Evolutionary conservation across 2,113 vertebrate species (phyloP).

Genomic region (Laterallus jamaicensis): DNA sequence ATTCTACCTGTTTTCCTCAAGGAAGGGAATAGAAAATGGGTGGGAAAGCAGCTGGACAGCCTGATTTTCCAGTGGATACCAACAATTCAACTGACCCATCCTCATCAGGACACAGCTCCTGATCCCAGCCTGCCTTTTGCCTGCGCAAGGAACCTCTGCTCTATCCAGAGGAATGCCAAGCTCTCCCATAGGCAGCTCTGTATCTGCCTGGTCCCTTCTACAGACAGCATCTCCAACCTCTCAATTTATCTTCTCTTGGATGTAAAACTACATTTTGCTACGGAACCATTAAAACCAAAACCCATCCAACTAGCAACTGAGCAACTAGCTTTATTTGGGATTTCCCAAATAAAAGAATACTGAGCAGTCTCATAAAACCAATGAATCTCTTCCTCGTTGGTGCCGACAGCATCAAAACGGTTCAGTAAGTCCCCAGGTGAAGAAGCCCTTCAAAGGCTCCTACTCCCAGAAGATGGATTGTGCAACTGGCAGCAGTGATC

Average conservation of each 20-base stretch:
- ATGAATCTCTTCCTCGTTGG: background rate
- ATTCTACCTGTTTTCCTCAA: background rate
- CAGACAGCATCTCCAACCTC: background rate
- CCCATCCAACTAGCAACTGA: too few relatives aligned
- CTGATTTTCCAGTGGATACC: background rate
- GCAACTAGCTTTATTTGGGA: background rate
- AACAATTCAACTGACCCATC: background rate
- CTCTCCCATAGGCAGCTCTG: background rate
- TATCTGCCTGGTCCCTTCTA: background rate
- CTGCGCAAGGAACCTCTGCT: background rate
- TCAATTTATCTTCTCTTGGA: background rate
- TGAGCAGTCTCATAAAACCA: background rate
- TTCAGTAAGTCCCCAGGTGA: background rate
- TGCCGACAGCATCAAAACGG: background rate
- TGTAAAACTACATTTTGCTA: background rate
- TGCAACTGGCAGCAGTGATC: background rate
- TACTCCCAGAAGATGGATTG: background rate
- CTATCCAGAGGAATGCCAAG: background rate
- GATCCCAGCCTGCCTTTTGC: background rate
- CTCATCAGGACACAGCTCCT: background rate
- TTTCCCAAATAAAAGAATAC: background rate
- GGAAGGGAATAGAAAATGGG: background rate
- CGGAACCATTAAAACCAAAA: background rate
- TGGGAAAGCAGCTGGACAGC: background rate
- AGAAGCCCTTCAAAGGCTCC: background rate